Percentiles rank a stretch among this genome's conserved stretches.
Conservation (phyloP, 1,140 invertebrate genomes). For the Pygmarrhopalites habei region DNA sequence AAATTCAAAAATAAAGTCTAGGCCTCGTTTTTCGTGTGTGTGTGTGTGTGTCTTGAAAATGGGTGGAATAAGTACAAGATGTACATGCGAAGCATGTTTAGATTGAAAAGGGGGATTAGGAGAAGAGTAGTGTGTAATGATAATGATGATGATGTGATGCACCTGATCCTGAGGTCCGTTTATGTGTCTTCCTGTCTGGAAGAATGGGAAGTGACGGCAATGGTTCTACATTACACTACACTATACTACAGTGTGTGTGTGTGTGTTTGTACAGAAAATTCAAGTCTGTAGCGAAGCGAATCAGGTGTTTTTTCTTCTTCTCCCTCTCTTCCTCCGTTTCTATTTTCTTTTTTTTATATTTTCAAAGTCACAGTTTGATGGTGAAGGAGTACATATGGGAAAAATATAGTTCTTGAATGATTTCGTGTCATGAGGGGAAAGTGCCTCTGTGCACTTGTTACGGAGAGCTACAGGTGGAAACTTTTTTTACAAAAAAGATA, state of each 20-base stretch:
- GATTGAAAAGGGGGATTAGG: too few relatives aligned
- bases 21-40: too few relatives aligned
- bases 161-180: neutral
- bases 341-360: neutral
- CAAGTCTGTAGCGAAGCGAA: neutral
- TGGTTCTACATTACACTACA: neutral
- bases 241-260: too few relatives aligned
- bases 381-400: neutral
- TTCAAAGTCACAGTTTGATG: too few relatives aligned
- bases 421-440: neutral
- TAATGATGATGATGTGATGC: neutral
- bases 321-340: neutral
- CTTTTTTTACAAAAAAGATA: neutral
- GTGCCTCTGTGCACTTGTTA: constrained; percentile 1
- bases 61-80: too few relatives aligned
- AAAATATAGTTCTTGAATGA: neutral
- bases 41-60: too few relatives aligned
- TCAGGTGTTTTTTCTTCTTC: constrained; percentile 1
- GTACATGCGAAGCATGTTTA: too few relatives aligned
- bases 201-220: constrained; percentile 2
- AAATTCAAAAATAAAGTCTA: too few relatives aligned
- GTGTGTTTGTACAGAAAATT: too few relatives aligned
- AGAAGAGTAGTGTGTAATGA: too few relatives aligned
- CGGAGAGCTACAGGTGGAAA: neutral
- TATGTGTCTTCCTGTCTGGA: constrained; percentile 5